Evolutionary conservation across 2,113 vertebrate species (phyloP), one percentile per base, ranked within the genome.

Genomic region (Pelobates fuscus): DNA sequence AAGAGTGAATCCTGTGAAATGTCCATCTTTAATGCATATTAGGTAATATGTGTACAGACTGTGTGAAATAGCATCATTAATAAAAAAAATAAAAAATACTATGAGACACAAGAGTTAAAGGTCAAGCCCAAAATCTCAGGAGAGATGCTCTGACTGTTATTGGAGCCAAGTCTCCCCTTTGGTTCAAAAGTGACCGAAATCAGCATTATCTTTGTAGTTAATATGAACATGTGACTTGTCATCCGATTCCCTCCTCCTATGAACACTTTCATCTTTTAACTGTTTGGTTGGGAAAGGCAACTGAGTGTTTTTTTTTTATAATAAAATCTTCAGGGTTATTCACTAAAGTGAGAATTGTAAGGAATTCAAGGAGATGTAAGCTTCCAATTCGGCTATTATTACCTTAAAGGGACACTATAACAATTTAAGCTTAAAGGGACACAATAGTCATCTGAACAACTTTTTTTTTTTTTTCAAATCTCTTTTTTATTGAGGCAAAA

Each of bases 1-100:
- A 61, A 43, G 57, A 61, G 69, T 71, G 69, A 61, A 71, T 71
- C 69, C 69, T 71, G 69, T 71, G 69, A 71, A 71, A 71, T 49
- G 14, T 62, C 69, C 58, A 61, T 41, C 27, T 62, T 57, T 49
- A 46, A 58, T 23, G 14, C 24, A 26, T 52, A 49, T 71, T 71
- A 71, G 69, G 69, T 71, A 71, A 71, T 71, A 62, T 25, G 58
- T 58, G 60, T 61, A 71, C 58, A 71, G 27, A 26, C 43, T 61
- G 69, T 60, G 58, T 43, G 46, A 61, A 61, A 71, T 29, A 49
- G 43, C 58, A 61, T 71, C 69, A 71, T 60, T 71, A 71, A 58
- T 61, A 61, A 61, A 59, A 59, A 54, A 70, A 41, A 60, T 27
- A 41, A 41, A 49, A 49, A 4, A 49, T 49, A 17, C 14, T 17